Percentiles rank a stretch among this genome's conserved stretches.
Conservation (phyloP, 2,797 vertebrate genomes). For the Smutsia gigantea region DNA sequence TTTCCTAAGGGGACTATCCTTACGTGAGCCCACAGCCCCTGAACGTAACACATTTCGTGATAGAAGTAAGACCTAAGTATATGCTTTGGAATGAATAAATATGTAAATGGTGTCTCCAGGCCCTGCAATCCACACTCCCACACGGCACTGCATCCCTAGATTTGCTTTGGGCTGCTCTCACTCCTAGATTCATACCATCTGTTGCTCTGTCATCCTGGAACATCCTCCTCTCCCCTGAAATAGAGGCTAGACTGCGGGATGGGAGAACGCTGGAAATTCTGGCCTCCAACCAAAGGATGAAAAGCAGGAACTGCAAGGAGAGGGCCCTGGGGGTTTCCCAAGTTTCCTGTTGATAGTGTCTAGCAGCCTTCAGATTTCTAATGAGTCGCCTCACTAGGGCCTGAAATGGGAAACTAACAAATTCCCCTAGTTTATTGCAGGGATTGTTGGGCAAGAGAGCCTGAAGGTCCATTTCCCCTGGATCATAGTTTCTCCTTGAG, state of each 20-base stretch:
- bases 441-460: neutral
- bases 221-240: neutral
- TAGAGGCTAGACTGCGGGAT: neutral
- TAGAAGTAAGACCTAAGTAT: neutral
- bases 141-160: fast-evolving
- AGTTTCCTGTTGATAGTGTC: neutral
- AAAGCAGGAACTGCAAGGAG: neutral
- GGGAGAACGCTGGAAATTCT: neutral
- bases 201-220: neutral
- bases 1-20: neutral
- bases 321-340: neutral
- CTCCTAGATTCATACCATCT: neutral
- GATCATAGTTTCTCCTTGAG: neutral
- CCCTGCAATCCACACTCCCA: no score
- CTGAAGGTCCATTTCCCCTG: neutral
- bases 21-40: neutral
- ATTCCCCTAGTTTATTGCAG: neutral
- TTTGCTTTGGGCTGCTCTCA: neutral
- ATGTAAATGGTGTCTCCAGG: neutral
- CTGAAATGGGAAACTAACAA: neutral
- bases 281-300: neutral
- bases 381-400: neutral
- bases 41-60: neutral
- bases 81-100: neutral
- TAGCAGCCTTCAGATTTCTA: neutral